Evolutionary conservation across 2,797 vertebrate species (phyloP).

Genomic region (Sebastiscus albofasciatus): DNA sequence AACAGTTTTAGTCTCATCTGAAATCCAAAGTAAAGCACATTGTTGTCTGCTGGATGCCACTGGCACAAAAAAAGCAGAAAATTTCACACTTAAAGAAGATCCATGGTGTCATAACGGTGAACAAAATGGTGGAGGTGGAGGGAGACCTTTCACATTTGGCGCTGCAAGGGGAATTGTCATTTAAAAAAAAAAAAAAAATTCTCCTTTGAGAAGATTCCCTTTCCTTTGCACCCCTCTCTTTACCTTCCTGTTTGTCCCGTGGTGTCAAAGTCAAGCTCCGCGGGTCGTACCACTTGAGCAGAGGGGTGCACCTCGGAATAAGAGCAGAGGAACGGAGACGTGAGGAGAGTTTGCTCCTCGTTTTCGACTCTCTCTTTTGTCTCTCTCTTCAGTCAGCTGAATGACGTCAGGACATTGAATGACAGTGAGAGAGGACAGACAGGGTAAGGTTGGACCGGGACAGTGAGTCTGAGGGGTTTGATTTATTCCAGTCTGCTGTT

Average conservation of each 20-base stretch:
- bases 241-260: slow-evolving; percentile 33
- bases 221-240: slow-evolving; percentile 52
- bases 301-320: slow-evolving; percentile 47
- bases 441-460: slow-evolving; percentile 62
- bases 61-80: slow-evolving; percentile 51
- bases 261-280: slow-evolving; percentile 53
- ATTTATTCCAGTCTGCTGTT: slow-evolving; percentile 72
- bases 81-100: slow-evolving; percentile 63
- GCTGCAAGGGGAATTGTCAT: slow-evolving; percentile 53
- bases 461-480: slow-evolving; percentile 64
- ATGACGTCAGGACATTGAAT: slow-evolving; percentile 77
- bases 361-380: slow-evolving; percentile 51
- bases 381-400: slow-evolving; percentile 72
- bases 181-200: background rate
- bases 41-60: slow-evolving; percentile 67
- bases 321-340: slow-evolving; percentile 46
- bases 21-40: slow-evolving; percentile 68
- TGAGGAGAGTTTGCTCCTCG: slow-evolving; percentile 42
- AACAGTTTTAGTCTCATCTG: slow-evolving; percentile 58
- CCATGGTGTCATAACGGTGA: slow-evolving; percentile 47
- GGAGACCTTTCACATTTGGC: slow-evolving; percentile 66
- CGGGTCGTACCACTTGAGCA: slow-evolving; percentile 38
- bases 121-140: slow-evolving; percentile 52
- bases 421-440: slow-evolving; percentile 79
- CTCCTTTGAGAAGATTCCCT: slow-evolving; percentile 44